These are phyloP conservation scores for Zalophus californianus DNA, from an alignment of 2,797 vertebrate species.

Conservation along the genomic window DNA sequence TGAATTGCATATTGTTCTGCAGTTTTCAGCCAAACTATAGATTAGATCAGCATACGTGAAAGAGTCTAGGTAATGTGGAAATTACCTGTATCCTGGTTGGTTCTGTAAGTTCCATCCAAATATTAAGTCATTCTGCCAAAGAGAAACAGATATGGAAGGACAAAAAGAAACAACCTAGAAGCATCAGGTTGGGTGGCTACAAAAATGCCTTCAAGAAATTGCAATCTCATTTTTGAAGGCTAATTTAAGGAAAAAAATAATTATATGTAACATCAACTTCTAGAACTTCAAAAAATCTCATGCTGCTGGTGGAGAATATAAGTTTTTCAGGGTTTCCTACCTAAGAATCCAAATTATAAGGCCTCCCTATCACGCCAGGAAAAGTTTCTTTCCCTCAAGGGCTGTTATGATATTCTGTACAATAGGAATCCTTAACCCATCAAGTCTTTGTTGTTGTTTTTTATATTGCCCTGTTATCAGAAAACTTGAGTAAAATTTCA, in stretches of 20 bases:
- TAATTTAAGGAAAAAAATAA: constrained; percentile 10
- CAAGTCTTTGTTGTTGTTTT: background rate
- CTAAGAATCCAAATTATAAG: background rate
- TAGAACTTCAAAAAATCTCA: background rate
- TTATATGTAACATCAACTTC: background rate
- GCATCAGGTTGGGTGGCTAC: background rate
- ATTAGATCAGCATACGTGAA: constrained; percentile 33
- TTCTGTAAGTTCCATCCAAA: background rate
- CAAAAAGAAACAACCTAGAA: background rate
- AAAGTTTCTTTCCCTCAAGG: background rate
- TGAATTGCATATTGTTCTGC: background rate
- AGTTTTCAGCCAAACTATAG: background rate
- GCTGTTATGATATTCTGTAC: background rate
- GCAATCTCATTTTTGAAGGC: background rate
- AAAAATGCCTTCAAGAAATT: constrained; percentile 27
- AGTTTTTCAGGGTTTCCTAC: background rate
- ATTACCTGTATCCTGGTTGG: background rate
- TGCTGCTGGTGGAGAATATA: background rate
- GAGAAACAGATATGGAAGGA: background rate
- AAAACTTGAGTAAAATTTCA: background rate
- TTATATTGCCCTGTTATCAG: background rate
- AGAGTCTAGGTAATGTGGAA: background rate
- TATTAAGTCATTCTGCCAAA: background rate
- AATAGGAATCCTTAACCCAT: background rate
- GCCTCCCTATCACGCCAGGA: background rate